Conservation (phyloP, 2,797 vertebrate genomes). For the Platalea minor region DNA sequence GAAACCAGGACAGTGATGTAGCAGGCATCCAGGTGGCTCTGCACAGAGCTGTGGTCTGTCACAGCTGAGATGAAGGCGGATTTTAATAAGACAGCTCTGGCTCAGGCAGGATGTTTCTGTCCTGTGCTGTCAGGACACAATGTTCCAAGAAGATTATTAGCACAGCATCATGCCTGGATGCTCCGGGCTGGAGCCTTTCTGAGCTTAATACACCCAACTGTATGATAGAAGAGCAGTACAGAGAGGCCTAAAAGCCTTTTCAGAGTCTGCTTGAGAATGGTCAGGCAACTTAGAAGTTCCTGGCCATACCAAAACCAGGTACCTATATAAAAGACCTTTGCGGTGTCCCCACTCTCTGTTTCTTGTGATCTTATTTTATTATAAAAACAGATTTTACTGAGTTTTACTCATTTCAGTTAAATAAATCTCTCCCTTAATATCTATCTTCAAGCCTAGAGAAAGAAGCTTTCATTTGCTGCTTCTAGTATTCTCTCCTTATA, state of each 20-base stretch:
- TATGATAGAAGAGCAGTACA: neutral
- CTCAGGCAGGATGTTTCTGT: neutral
- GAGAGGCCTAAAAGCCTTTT: neutral
- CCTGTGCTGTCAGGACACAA: neutral
- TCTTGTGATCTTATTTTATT: neutral
- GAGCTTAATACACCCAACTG: neutral
- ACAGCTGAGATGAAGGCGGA: neutral
- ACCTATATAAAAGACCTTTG: neutral
- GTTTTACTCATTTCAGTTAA: neutral
- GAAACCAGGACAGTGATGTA: too few species aligned
- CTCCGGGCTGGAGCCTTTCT: neutral
- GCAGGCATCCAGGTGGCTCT: neutral
- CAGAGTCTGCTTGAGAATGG: neutral
- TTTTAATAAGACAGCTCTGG: neutral
- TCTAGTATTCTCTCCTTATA: neutral
- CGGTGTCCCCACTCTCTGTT: neutral
- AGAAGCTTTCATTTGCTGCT: neutral
- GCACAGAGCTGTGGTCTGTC: neutral
- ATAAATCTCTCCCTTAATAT: neutral
- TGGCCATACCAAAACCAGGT: neutral
- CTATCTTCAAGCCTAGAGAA: neutral
- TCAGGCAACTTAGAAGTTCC: neutral
- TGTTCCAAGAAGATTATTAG: slow-evolving; percentile 22
- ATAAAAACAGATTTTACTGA: neutral
- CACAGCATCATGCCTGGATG: neutral